Conservation (phyloP, 2,888 invertebrate genomes). For the Aromia moschata region DNA sequence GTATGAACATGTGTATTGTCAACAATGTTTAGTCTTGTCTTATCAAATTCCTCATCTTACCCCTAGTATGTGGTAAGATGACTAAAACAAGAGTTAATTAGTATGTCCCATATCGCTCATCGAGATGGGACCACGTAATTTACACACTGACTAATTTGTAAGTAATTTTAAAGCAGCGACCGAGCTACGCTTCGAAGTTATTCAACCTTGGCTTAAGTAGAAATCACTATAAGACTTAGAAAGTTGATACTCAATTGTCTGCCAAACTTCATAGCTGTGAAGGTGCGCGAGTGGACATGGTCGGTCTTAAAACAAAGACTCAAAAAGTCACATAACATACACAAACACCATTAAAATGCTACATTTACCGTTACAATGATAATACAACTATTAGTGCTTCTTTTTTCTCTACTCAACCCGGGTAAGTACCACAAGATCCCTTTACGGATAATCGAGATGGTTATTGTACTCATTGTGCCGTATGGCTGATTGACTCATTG, state of each 20-base stretch:
- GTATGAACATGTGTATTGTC: too few species aligned
- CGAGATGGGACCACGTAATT: too few species aligned
- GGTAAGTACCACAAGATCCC: constrained; percentile 24
- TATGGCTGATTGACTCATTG: constrained; percentile 17
- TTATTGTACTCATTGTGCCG: constrained; percentile 43
- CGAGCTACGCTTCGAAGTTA: constrained; percentile 28
- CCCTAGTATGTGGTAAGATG: too few species aligned
- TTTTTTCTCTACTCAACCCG: constrained; percentile 19
- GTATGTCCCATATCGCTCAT: too few species aligned
- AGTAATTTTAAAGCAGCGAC: constrained; percentile 1
- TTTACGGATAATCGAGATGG: background rate
- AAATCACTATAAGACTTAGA: constrained; percentile 37
- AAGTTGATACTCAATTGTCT: constrained; percentile 36
- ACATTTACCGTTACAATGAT: constrained; percentile 34
- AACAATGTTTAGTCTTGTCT: too few species aligned
- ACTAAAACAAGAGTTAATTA: too few species aligned
- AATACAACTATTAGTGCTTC: constrained; percentile 23
- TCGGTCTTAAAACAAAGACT: constrained; percentile 26
- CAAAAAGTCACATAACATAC: constrained; percentile 6
- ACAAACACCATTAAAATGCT: constrained; percentile 28
- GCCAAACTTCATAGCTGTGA: constrained; percentile 24
- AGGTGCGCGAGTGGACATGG: constrained; percentile 20
- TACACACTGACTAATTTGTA: too few species aligned
- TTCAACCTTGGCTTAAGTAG: constrained; percentile 40
- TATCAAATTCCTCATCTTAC: too few species aligned